phyloP scores from a whole-genome alignment of 2,113 vertebrate genomes.

The Apteryx owenii region DNA sequence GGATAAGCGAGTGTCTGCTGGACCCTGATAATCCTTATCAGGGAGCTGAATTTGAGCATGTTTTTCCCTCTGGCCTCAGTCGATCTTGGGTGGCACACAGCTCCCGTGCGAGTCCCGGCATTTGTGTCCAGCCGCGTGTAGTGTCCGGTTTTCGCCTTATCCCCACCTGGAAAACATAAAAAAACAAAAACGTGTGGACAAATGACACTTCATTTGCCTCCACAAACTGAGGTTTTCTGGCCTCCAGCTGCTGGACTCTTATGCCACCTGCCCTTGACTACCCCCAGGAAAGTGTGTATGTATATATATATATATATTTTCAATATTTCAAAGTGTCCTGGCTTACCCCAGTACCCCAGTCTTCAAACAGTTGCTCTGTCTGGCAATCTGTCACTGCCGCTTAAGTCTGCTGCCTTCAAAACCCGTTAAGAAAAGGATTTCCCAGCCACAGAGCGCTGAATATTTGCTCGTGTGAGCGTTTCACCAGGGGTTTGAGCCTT shows the following conservation, averaged over 20 bases:
- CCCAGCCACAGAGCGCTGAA: background rate
- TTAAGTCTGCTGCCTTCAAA: background rate
- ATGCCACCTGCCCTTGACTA: background rate
- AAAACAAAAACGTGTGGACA: background rate
- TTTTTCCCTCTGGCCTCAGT: too few species aligned
- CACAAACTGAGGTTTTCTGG: background rate
- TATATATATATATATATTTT: background rate
- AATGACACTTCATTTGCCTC: too few species aligned
- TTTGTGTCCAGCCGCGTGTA: background rate
- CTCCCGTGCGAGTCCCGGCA: background rate
- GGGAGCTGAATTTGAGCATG: background rate
- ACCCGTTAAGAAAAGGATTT: background rate
- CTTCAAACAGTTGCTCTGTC: background rate
- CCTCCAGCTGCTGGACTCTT: background rate
- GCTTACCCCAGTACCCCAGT: background rate
- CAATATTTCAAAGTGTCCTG: background rate
- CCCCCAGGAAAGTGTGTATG: background rate
- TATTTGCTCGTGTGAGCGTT: background rate
- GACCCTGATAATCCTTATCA: background rate
- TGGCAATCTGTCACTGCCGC: background rate
- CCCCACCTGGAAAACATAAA: too few species aligned
- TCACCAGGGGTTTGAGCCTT: background rate
- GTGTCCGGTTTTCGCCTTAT: background rate
- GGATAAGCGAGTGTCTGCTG: background rate
- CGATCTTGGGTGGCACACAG: background rate